Evolutionary conservation across 2,113 vertebrate genomes (phyloP).

Genomic region (Lophius piscatorius): DNA sequence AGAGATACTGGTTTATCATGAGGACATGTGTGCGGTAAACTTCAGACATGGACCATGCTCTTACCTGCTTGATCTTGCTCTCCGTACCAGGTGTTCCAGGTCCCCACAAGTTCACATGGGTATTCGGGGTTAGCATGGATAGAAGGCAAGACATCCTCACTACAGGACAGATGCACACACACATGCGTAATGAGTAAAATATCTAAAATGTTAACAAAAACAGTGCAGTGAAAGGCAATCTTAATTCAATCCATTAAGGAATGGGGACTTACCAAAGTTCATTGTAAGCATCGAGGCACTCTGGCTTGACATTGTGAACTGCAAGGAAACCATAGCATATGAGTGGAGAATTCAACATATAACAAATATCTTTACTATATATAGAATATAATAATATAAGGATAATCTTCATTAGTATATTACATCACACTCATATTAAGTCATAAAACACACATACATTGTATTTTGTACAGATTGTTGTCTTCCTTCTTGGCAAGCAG

Average conservation of each 20-base stretch:
- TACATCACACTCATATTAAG: background rate
- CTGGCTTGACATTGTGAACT: conserved; percentile 99
- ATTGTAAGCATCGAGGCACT: conserved; percentile 96
- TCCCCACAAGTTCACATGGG: conserved; percentile 96
- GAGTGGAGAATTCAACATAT: background rate
- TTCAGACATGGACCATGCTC: conserved; percentile 24
- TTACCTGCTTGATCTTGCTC: conserved; percentile 99
- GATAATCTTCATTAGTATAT: background rate
- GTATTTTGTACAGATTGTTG: conserved; percentile 95
- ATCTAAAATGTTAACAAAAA: conserved; percentile 1
- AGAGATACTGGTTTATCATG: too few relatives aligned
- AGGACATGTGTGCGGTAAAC: background rate
- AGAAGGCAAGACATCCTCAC: conserved; percentile 90
- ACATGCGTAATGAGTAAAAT: conserved; percentile 1
- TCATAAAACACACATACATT: conserved; percentile 83
- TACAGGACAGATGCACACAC: conserved; percentile 54
- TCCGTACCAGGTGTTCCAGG: conserved; percentile 99
- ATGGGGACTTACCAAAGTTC: conserved; percentile 88
- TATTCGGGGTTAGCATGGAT: conserved; percentile 91
- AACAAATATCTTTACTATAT: conserved; percentile 2
- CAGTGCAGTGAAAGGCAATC: background rate
- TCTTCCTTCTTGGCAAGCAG: conserved; percentile 96
- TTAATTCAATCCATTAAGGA: background rate
- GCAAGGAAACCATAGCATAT: conserved; percentile 70
- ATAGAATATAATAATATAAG: background rate